Base-by-base conservation (phyloP, 2,797 vertebrate species). In the Sebastes dallii region DNA sequence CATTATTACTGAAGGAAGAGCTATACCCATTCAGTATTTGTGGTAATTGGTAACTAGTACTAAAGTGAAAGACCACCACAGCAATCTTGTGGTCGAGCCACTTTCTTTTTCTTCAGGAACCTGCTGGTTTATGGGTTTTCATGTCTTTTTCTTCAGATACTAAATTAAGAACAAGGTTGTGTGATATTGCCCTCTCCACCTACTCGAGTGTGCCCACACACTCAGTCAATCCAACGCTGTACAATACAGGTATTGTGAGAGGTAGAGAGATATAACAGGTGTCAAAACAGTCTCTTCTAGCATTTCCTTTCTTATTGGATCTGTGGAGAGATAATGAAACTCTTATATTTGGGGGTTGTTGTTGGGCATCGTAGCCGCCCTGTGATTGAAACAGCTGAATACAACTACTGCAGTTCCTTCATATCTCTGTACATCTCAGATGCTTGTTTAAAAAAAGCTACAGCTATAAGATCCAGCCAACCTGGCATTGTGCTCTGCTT, bases 161-260 rank as follows among this genome's bases (percentile, higher is more conserved):
- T 89, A 84, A 85, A 80, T 77, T 67, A 84, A 85, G 80, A 77
- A 77, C 42, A 65, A 77, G 74, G 78, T 80, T 77, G 42, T 86
- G 75, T 74, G 72, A 78, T 76, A 42, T 80, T 84, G 74, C 66
- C 60, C 69, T 77, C 67, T 68, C 81, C 67, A 54, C 81, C 79
- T 67, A 72, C 83, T 78, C 58, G 20, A 66, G 72, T 78, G 77
- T 76, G 11, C 72, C 72, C 72, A 74, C 81, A 18, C 67, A 65
- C 64, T 71, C 25, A 83, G 50, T 78, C 62, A 77, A 10, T 83
- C 50, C 64, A 66, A 66, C 62, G 18, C 8, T 16, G 66, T 32
- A 65, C 27, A 72, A 69, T 66, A 71, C 65, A 70, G 64, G 56
- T 78, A 66, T 58, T 70, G 46, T 80, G 59, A 75, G 34, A 76